Evolutionary conservation across 2,888 invertebrate species (phyloP), one percentile per base, ranked within the genome.

Genomic region (Nomada fabriciana): DNA sequence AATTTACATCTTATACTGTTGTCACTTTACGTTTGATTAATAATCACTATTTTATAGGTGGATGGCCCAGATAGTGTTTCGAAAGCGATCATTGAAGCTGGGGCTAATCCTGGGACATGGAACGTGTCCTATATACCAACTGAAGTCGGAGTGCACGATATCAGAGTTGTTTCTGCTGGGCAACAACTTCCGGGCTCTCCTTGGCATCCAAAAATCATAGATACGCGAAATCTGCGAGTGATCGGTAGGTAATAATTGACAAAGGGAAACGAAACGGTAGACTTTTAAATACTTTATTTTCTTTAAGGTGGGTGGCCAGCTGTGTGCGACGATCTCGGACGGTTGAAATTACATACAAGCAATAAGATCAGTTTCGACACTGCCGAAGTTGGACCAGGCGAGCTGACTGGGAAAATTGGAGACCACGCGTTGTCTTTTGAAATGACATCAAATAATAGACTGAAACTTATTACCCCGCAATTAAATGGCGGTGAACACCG

Each of bases 101-200:
- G 95, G 80, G 96, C 94, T 93, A 96, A 91, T 94, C 97, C 95
- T 93, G 97, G 97, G 0, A 97, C 98, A 86, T 98, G 97, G 96
- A 96, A 97, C 82, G 98, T 98, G 65, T 97, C 98, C 0, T 99
- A 98, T 94, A 96, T 97, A 1, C 98, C 99, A 0, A 96, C 97
- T 0, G 98, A 98, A 90, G 97, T 98, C n/a, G 99, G 99, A 0
- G 95, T 97, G 57, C 99, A 98, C 92, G 98, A 98, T 93, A 96
- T 99, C 50, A 95, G 97, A 82, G 97, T 99, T 86, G 97, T 96
- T 88, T 96, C 96, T 43, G 93, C 93, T 3, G 93, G 93, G 13
- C 94, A 94, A 81, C 96, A 96, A 50, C 91, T 96, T 87, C 95
- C 96, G 57, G 97, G 98, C 0, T 97, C 97, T 72, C 98, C 98